Evolutionary conservation across 2,888 invertebrate species (phyloP).

Genomic region (Eueremaeus valkanovi): DNA sequence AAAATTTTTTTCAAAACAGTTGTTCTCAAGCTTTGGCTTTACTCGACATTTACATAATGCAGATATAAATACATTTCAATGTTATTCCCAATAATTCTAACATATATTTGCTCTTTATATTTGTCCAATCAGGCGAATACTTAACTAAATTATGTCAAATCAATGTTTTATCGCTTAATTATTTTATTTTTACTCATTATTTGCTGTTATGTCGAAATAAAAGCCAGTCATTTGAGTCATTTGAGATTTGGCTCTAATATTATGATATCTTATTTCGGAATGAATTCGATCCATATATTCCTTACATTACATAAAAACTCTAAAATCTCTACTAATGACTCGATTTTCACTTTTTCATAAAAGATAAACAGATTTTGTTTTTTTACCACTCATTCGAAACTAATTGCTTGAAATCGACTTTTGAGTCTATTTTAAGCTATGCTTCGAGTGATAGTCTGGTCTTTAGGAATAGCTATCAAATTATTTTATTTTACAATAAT

Average conservation of each 20-base stretch:
- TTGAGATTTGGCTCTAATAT: neutral
- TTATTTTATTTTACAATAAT: slow-evolving; percentile 51
- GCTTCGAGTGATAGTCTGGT: neutral
- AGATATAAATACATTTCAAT: neutral
- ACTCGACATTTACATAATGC: neutral
- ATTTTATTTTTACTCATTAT: no score
- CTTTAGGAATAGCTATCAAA: neutral
- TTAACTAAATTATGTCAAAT: no score
- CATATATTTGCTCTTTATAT: no score
- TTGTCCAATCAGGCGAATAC: no score
- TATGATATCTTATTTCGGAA: neutral
- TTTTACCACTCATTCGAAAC: neutral
- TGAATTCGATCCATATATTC: no score
- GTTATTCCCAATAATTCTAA: neutral
- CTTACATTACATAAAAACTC: no score
- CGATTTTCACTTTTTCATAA: neutral
- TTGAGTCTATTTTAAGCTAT: neutral
- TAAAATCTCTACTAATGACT: neutral
- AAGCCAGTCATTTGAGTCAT: no score
- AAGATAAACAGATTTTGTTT: neutral
- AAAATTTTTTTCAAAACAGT: no score
- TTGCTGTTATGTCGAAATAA: no score
- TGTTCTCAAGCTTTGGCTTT: neutral
- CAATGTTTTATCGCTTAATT: no score
- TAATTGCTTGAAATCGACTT: neutral